Conservation (phyloP, 2,888 invertebrate genomes). For the Chaitophorus viminalis region DNA sequence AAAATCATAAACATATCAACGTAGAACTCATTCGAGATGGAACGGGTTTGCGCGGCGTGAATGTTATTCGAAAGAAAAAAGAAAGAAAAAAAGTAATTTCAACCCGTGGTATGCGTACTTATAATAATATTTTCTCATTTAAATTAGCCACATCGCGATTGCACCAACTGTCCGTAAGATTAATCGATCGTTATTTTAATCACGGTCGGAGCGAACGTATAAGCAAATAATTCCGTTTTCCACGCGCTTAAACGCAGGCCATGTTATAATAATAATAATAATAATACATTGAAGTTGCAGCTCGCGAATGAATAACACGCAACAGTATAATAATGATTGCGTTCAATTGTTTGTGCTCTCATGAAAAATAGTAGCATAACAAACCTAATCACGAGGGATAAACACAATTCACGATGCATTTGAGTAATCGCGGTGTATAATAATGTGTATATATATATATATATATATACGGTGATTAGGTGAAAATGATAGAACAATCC, state of each 20-base stretch:
- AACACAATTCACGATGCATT: no score
- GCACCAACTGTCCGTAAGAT: neutral
- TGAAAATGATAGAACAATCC: no score
- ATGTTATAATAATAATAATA: no score
- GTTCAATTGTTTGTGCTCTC: no score
- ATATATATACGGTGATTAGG: no score
- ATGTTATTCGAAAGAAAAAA: neutral
- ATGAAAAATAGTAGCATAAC: no score
- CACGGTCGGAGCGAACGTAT: neutral
- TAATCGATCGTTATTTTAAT: neutral
- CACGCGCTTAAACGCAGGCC: neutral
- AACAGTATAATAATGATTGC: neutral
- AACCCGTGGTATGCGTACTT: neutral
- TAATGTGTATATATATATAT: no score
- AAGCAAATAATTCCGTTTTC: neutral
- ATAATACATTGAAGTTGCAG: neutral
- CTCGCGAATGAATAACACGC: neutral
- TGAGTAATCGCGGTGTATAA: no score
- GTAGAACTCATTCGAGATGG: neutral
- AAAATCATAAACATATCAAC: constrained; percentile 12
- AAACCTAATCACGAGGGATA: no score
- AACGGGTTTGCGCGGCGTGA: neutral
- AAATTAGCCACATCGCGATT: neutral
- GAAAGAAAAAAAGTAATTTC: neutral
- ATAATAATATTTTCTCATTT: neutral